Evolutionary conservation across 1,140 invertebrate genomes (phyloP), one percentile per base, ranked within the genome.

Genomic region (Hylaeus volcanicus): DNA sequence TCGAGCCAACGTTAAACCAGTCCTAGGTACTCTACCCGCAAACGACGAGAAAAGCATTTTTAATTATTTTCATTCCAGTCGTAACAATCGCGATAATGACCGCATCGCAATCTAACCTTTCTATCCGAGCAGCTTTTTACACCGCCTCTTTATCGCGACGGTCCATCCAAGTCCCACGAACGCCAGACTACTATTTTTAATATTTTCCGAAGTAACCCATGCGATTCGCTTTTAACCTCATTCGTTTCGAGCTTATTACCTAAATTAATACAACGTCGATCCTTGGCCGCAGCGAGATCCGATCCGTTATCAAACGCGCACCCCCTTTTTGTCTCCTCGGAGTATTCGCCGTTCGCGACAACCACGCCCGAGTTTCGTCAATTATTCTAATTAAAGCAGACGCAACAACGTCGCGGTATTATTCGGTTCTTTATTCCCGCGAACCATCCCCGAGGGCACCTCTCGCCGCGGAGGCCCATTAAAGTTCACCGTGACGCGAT

Each of bases 331-430:
- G 5, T 37, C n/a, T 9, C 5, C 58, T 53, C 51, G 26, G 26
- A 26, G 26, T 26, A 26, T 26, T 26, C 26, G 26, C 26, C 26
- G 26, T 26, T 26, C 26, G 26, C 26, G 26, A 12, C n/a, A 45
- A 66, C 51, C 11, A 41, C 26, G 9, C 15, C 8, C 43, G 58
- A 39, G 41, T 11, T 41, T 1, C 0, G 58, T 63, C 45, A 71
- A 78, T 78, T 78, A 78, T 63, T 71, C 45, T 71, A 71, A 78
- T 78, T 71, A 71, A 78, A 78, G 48, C 45, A 51, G 1, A 6
- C 2, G 9, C 26, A n/a, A 61, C 43, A n/a, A n/a, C 26, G 26
- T 3, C 11, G 12, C 9, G 3, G 37, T 26, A 14, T 43, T 64
- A n/a, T 53, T 5, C 64, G 8, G 3, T 15, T 15, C 39, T 55